Conservation (phyloP, 37 sponge, comb jelly and placozoan genomes). For the Ianthella basta region DNA sequence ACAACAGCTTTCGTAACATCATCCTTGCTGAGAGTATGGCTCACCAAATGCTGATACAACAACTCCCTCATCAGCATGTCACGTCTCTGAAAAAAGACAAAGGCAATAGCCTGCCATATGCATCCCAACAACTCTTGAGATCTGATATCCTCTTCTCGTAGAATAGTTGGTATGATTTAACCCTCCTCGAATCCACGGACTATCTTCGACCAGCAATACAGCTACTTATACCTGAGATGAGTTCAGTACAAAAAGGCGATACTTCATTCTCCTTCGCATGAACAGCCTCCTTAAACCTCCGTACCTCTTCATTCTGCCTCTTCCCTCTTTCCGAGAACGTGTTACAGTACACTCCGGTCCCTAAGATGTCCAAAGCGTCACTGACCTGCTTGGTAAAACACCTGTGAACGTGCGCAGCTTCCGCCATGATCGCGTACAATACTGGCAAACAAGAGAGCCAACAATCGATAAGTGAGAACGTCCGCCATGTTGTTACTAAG, state of each 20-base stretch:
- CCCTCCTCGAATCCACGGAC: background rate
- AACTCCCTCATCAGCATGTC: background rate
- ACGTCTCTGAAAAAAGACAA: background rate
- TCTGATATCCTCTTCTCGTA: slow-evolving; percentile 5
- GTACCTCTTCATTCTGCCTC: background rate
- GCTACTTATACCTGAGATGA: background rate
- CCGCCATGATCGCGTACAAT: background rate
- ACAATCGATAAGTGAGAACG: too few relatives aligned
- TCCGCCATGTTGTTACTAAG: too few relatives aligned
- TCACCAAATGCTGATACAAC: background rate
- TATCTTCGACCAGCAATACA: background rate
- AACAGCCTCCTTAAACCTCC: background rate
- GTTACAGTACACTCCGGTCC: background rate
- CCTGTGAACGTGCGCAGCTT: background rate
- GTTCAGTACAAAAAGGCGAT: background rate
- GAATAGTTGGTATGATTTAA: background rate
- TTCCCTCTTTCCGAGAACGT: slow-evolving; percentile 15
- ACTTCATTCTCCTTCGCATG: background rate
- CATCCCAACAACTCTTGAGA: background rate
- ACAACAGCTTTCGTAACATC: slow-evolving; percentile 18
- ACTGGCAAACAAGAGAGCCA: too few relatives aligned
- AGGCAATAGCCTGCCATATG: slow-evolving; percentile 24
- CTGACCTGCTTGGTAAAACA: background rate
- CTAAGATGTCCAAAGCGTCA: slow-evolving; percentile 18
- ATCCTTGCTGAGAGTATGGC: background rate